A percentile compares a stretch with the other conserved stretches of the same genome.
Conservation (phyloP, 1,140 invertebrate genomes). For the Pseudomyrmex flavicornis region DNA sequence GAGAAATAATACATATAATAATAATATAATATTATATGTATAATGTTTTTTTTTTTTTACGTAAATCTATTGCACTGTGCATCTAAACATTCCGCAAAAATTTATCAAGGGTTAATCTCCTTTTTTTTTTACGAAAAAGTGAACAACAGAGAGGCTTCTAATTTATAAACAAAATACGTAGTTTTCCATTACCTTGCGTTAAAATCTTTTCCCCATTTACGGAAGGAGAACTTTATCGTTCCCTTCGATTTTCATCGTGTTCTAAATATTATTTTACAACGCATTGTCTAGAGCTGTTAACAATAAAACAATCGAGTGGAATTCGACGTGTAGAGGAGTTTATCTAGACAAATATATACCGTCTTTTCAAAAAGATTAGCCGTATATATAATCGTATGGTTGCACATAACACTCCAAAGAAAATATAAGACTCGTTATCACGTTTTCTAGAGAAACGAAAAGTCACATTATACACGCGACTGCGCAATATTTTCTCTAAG, state of each 20-base stretch:
- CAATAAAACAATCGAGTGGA: slow-evolving; percentile 13
- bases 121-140: background rate
- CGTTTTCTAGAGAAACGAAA: slow-evolving; percentile 24
- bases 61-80: slow-evolving; percentile 22
- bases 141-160: background rate
- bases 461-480: slow-evolving; percentile 42
- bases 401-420: background rate
- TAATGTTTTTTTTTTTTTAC: slow-evolving; percentile 1
- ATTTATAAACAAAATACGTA: background rate
- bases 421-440: slow-evolving; percentile 20
- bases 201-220: slow-evolving; percentile 4
- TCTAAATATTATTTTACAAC: slow-evolving; percentile 14
- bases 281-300: slow-evolving; percentile 14
- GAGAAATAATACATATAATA: no score
- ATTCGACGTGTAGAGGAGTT: background rate
- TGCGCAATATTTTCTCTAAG: background rate
- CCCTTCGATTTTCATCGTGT: no score
- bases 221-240: background rate
- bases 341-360: slow-evolving; percentile 7
- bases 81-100: slow-evolving; percentile 46
- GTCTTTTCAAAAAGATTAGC: background rate
- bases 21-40: background rate
- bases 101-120: background rate
- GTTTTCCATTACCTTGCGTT: background rate
- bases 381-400: background rate